A percentile compares a stretch with the other conserved stretches of the same genome.
phyloP scores from a whole-genome alignment of 2,888 invertebrate genomes.

The Drosophila barbarae region DNA sequence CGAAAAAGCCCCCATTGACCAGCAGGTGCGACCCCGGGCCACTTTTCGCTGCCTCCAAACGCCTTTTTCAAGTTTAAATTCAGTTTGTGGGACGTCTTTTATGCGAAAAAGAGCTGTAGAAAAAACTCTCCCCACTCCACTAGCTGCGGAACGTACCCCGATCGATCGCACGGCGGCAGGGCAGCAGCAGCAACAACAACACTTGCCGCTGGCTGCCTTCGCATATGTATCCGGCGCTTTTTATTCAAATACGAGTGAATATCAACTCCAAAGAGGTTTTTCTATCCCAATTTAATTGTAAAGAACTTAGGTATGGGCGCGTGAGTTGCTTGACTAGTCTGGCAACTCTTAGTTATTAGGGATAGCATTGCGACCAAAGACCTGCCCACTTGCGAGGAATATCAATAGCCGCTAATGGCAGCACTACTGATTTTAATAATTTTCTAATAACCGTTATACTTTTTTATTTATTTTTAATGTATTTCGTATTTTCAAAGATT shows the following conservation, averaged over 20 bases:
- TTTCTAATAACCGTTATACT: too few species aligned
- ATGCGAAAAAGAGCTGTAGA: slow-evolving; percentile 57
- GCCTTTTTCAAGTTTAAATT: slow-evolving; percentile 53
- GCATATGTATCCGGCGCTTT: slow-evolving; percentile 46
- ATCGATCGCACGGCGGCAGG: slow-evolving; percentile 66
- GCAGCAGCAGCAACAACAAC: slow-evolving; percentile 68
- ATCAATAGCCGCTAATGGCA: too few species aligned
- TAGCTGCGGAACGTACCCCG: slow-evolving; percentile 59
- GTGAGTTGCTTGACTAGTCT: slow-evolving; percentile 3
- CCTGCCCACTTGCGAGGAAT: too few species aligned
- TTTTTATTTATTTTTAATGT: too few species aligned
- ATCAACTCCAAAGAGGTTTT: slow-evolving; percentile 20
- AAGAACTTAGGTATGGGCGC: slow-evolving; percentile 15
- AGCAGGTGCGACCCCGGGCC: slow-evolving; percentile 51
- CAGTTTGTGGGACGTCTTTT: slow-evolving; percentile 58
- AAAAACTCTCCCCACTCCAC: slow-evolving; percentile 50
- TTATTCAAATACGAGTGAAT: slow-evolving; percentile 16
- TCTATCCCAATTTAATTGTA: slow-evolving; percentile 18
- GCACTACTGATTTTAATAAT: too few species aligned
- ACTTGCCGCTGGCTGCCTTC: slow-evolving; percentile 62
- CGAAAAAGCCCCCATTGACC: slow-evolving; percentile 33
- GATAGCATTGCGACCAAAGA: too few species aligned
- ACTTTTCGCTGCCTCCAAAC: slow-evolving; percentile 43
- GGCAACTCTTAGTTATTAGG: not conserved
- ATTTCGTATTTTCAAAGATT: too few species aligned